Evolutionary conservation across 2,113 vertebrate genomes (phyloP), one percentile per base, ranked within the genome.

Genomic region (Toxotes jaculatrix): DNA sequence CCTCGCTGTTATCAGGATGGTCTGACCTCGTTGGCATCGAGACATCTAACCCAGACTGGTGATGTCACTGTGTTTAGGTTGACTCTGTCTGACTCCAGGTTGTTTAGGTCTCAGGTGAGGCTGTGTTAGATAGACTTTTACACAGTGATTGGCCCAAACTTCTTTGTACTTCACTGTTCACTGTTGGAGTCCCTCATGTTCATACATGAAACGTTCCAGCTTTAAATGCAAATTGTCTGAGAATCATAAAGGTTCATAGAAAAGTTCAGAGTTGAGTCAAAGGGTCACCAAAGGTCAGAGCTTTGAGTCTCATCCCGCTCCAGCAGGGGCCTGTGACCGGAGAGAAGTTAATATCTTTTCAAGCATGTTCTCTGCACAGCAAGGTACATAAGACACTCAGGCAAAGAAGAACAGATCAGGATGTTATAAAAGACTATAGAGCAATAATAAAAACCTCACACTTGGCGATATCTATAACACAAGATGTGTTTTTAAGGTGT

Each of bases 51-150:
- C 83, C 77, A 83, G 85, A 87, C 71, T 40, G 57, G 42, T 83
- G 77, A 87, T 75, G 84, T 86, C 62, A 83, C 11, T 13, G n/a
- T 82, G 76, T 76, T 89, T 75, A 63, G 23, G 16, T 69, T 75
- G 38, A 17, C 57, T 57, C 55, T 27, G 31, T 19, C 47, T 34
- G 31, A n/a, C 45, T 38, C 6, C 16, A 43, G 23, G 5, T 27
- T 21, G 1, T 11, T 3, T 0, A 38, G 59, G 31, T 9, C 12
- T 47, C 42, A 34, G 59, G 7, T 40, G 51, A 59, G 23, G 1
- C 4, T 4, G 19, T 34, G 19, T 31, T 51, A 51, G 10, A n/a
- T 21, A 23, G 27, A 17, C 4, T 7, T 11, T 59, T 17, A 38
- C 4, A 57, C 9, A 38, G 8, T 43, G 12, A 13, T 36, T 21